Conservation (phyloP, 2,888 invertebrate species). For the Diarsia mendica region DNA sequence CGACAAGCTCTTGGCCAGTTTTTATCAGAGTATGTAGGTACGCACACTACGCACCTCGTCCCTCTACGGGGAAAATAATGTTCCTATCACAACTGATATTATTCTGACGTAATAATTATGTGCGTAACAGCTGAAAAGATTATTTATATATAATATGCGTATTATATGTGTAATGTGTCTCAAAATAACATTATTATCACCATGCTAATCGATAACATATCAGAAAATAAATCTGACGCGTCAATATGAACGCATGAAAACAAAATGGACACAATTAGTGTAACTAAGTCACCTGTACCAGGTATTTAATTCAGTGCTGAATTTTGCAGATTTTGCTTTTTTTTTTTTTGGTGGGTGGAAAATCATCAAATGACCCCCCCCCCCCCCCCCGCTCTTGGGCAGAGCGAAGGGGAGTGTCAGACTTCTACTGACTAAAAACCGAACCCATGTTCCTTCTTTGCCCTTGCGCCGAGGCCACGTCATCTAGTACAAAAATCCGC, state of each 20-base stretch:
- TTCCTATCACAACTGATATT: background rate
- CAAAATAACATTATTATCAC: slow-evolving; percentile 23
- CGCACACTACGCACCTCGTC: background rate
- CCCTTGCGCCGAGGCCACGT: no score
- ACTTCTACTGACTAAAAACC: no score
- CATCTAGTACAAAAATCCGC: no score
- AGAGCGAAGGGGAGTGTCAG: no score
- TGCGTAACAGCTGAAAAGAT: background rate
- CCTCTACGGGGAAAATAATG: background rate
- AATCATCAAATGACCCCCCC: no score
- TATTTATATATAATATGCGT: slow-evolving; percentile 5
- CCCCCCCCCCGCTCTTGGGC: no score
- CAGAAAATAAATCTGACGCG: slow-evolving; percentile 18
- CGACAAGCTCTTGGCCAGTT: no score
- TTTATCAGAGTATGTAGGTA: background rate
- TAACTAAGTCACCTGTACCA: no score
- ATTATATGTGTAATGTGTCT: background rate
- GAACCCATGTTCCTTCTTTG: no score
- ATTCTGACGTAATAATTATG: background rate
- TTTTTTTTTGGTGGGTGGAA: no score
- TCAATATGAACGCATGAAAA: slow-evolving; percentile 1
- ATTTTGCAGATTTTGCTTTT: background rate
- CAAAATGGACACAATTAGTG: background rate
- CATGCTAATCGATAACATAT: slow-evolving; percentile 28
- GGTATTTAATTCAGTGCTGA: background rate